Conservation (phyloP, 64 coral and sea anemone species). For the Porites lutea region DNA sequence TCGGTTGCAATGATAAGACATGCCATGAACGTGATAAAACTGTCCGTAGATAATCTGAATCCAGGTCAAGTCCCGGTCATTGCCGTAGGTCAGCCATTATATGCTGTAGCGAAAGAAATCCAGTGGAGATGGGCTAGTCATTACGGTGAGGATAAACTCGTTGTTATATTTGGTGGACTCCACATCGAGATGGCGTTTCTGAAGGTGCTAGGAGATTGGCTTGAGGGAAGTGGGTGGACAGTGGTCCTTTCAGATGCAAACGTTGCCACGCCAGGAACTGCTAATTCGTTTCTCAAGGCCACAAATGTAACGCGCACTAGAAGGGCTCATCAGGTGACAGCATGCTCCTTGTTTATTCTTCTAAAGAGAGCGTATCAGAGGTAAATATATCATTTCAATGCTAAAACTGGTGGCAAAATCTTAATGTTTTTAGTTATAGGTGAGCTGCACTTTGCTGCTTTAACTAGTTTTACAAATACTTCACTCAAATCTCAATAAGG, state of each 20-base stretch:
- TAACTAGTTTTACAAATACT: too few species aligned
- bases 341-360: not conserved
- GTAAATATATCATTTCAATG: too few species aligned
- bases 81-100: slow-evolving; percentile 46
- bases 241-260: not conserved
- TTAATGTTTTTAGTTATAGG: too few species aligned
- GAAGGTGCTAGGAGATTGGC: slow-evolving; percentile 62
- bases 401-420: too few species aligned
- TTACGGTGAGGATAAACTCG: slow-evolving; percentile 23
- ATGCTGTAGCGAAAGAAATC: slow-evolving; percentile 46
- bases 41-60: slow-evolving; percentile 41
- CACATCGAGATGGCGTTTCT: slow-evolving; percentile 56
- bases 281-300: slow-evolving; percentile 53
- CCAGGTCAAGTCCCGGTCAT: slow-evolving; percentile 67
- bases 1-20: slow-evolving; percentile 65
- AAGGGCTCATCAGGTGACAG: slow-evolving; percentile 53
- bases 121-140: slow-evolving; percentile 37
- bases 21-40: slow-evolving; percentile 55
- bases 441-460: too few species aligned
- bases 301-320: slow-evolving; percentile 60
- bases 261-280: slow-evolving; percentile 39
- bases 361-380: too few species aligned
- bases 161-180: slow-evolving; percentile 38
- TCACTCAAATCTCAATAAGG: too few species aligned
- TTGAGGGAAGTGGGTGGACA: slow-evolving; percentile 71